These are phyloP conservation scores for Thoracochromis brauschi DNA, from an alignment of 2,113 vertebrate genomes.

Conservation along the genomic window DNA sequence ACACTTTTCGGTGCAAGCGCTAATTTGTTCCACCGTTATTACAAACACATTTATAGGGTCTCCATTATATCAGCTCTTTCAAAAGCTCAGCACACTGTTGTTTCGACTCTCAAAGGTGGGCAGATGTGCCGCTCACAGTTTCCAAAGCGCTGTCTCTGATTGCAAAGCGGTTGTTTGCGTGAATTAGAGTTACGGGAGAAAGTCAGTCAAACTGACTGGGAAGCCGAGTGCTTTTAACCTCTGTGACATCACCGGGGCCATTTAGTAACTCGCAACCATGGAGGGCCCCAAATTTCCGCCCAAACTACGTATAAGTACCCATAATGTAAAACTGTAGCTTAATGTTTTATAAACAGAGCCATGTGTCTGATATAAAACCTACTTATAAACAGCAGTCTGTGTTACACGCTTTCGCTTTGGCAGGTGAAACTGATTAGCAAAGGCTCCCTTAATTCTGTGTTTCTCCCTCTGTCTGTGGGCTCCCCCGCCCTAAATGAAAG, in stretches of 20 bases:
- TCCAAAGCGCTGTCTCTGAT: constrained; percentile 27
- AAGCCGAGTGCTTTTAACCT: constrained; percentile 3
- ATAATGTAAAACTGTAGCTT: constrained; percentile 40
- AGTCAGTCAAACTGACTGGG: constrained; percentile 21
- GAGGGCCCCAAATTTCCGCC: background rate
- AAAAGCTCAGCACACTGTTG: background rate
- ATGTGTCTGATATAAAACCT: constrained; percentile 59
- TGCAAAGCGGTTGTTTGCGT: constrained; percentile 5
- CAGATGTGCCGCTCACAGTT: constrained; percentile 27
- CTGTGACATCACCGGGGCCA: constrained; percentile 19
- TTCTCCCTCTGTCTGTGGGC: constrained; percentile 27
- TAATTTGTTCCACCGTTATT: constrained; percentile 4
- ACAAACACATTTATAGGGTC: background rate
- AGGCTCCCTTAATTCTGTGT: constrained; percentile 27
- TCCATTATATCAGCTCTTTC: background rate
- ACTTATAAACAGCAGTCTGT: constrained; percentile 38
- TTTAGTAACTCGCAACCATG: constrained; percentile 1
- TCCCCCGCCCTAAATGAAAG: constrained; percentile 39
- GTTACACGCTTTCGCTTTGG: constrained; percentile 31
- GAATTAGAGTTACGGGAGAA: constrained; percentile 5
- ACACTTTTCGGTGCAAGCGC: background rate
- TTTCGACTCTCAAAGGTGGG: constrained; percentile 11
- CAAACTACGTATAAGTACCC: constrained; percentile 9
- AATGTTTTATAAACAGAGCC: constrained; percentile 60
- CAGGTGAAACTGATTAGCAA: constrained; percentile 66